These are phyloP conservation scores for Premnoplex brunnescens DNA, from an alignment of 2,797 vertebrate genomes.

Conservation along the genomic window DNA sequence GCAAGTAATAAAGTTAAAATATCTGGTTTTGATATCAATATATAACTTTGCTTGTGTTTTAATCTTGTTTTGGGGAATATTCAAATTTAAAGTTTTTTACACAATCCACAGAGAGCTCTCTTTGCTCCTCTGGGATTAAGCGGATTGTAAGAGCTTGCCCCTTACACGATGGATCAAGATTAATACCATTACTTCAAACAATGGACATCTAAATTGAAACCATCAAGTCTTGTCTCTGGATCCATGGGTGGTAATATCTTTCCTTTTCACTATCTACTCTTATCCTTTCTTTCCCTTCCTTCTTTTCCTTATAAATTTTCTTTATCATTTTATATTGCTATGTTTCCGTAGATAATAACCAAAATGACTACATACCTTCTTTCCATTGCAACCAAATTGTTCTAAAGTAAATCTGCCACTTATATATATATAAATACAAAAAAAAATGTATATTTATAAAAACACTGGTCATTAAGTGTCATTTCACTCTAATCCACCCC, in stretches of 20 bases:
- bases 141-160: neutral
- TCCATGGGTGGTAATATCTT: neutral
- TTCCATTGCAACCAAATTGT: neutral
- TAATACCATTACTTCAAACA: neutral
- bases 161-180: too few species aligned
- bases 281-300: neutral
- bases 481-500: neutral
- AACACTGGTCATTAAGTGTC: rapidly evolving
- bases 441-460: neutral
- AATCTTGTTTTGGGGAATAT: neutral
- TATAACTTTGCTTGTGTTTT: neutral
- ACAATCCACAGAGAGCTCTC: neutral
- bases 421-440: neutral
- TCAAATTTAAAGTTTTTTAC: neutral
- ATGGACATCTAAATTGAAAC: neutral
- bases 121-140: neutral
- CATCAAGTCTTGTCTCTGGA: neutral
- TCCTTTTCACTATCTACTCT: rapidly evolving
- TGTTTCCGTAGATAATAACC: neutral
- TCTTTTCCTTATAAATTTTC: neutral
- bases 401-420: neutral
- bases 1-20: neutral
- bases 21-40: neutral
- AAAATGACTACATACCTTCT: neutral
- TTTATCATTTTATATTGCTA: neutral